Percentiles rank a stretch among this genome's conserved stretches.
These are phyloP conservation scores for Euleptes europaea DNA, from an alignment of 2,113 vertebrate species.

Conservation along the genomic window DNA sequence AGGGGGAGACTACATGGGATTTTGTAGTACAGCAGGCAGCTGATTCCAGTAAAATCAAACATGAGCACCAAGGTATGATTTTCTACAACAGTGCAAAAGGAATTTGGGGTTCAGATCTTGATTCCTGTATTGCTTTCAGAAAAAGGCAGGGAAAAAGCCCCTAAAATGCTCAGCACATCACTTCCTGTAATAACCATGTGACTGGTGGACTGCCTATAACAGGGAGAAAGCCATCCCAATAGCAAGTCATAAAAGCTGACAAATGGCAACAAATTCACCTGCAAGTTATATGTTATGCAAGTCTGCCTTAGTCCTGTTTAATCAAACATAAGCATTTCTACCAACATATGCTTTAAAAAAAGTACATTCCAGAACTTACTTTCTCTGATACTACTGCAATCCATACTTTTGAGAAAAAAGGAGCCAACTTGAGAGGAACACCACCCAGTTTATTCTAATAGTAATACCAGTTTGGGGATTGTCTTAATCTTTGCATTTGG, in stretches of 20 bases:
- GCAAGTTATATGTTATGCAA: too few species aligned
- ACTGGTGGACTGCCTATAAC: background rate
- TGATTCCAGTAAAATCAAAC: background rate
- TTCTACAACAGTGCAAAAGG: background rate
- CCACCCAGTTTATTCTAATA: background rate
- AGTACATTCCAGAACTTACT: background rate
- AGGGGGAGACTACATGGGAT: background rate
- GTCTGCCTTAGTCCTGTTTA: background rate
- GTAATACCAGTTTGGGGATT: background rate
- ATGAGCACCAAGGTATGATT: background rate
- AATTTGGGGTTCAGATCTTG: background rate
- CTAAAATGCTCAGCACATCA: background rate
- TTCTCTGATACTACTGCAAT: background rate
- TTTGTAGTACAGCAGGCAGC: background rate
- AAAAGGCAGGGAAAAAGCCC: too few species aligned
- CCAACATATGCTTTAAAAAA: background rate
- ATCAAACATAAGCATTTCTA: background rate
- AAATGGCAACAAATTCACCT: background rate
- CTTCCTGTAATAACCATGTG: background rate
- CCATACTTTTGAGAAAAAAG: background rate
- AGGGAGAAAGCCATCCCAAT: background rate
- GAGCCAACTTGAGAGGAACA: background rate
- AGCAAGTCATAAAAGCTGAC: background rate
- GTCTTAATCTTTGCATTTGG: background rate
- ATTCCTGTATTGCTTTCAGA: background rate